Percentiles rank a stretch among this genome's conserved stretches.
phyloP scores from a whole-genome alignment of 2,113 vertebrate species.

The Bettongia penicillata region DNA sequence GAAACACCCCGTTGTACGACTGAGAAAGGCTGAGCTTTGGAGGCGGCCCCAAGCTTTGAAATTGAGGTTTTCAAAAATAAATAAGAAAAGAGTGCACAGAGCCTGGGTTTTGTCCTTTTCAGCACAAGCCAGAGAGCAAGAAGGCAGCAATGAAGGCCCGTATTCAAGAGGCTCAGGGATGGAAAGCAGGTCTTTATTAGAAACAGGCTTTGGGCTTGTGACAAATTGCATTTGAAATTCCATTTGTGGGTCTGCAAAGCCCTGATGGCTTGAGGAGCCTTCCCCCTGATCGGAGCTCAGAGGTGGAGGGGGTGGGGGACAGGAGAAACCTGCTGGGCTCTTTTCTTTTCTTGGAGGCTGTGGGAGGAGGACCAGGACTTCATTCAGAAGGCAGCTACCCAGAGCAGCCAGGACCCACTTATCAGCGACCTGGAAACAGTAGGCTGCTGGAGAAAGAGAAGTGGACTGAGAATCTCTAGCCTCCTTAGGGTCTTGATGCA shows the following conservation, averaged over 20 bases:
- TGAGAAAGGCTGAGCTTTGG: background rate
- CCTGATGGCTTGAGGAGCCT: background rate
- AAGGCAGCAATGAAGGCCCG: conserved; percentile 35
- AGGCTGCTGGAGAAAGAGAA: background rate
- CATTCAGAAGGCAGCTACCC: background rate
- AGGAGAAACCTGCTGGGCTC: background rate
- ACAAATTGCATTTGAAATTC: conserved; percentile 51
- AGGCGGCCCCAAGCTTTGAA: conserved; percentile 13
- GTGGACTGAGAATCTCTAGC: background rate
- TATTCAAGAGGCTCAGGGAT: conserved; percentile 30
- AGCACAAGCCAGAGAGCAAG: conserved; percentile 57
- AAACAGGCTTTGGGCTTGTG: conserved; percentile 59
- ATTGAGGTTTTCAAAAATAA: background rate
- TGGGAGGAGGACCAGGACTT: background rate
- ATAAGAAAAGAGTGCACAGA: background rate
- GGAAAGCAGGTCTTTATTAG: conserved; percentile 42
- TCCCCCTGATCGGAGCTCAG: rapidly evolving
- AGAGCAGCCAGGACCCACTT: background rate
- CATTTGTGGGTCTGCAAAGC: background rate
- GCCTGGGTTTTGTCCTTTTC: conserved; percentile 61
- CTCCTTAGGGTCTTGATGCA: background rate
- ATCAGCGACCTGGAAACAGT: background rate
- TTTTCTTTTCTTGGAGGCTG: background rate
- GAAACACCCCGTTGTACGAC: background rate
- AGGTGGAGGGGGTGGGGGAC: background rate